Evolutionary conservation across 2,113 vertebrate species (phyloP).

Genomic region (Thryonomys swinderianus): DNA sequence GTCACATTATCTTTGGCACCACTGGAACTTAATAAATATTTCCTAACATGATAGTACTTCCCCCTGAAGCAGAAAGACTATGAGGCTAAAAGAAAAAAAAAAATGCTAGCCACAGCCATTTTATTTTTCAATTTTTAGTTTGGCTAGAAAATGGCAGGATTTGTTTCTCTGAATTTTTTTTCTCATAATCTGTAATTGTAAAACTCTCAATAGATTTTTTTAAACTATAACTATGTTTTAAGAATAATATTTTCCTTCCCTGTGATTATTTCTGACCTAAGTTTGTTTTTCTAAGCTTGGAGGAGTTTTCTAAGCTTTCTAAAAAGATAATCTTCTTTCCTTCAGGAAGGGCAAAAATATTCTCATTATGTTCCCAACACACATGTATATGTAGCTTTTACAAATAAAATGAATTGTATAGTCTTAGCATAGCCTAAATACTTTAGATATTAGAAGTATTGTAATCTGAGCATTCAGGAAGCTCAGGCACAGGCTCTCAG

Average conservation of each 20-base stretch:
- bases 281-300: neutral
- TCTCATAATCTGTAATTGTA: constrained; percentile 44
- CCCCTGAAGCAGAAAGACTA: constrained; percentile 14
- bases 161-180: constrained; percentile 1
- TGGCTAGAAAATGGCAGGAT: neutral
- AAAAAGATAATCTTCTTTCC: neutral
- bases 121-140: neutral
- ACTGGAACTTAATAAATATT: neutral
- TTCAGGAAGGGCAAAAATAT: constrained; percentile 12
- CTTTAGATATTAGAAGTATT: neutral
- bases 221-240: neutral
- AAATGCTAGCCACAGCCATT: neutral
- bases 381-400: neutral
- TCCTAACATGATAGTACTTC: constrained; percentile 1
- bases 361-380: constrained; percentile 39
- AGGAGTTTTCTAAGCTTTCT: neutral
- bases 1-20: neutral
- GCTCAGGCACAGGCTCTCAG: neutral
- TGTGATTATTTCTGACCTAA: neutral
- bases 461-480: neutral
- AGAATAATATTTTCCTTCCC: neutral
- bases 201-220: constrained; percentile 5
- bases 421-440: neutral
- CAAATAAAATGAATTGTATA: constrained; percentile 20
- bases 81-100: neutral